Conservation (phyloP, 2,888 invertebrate species). For the Mystacides longicornis region DNA sequence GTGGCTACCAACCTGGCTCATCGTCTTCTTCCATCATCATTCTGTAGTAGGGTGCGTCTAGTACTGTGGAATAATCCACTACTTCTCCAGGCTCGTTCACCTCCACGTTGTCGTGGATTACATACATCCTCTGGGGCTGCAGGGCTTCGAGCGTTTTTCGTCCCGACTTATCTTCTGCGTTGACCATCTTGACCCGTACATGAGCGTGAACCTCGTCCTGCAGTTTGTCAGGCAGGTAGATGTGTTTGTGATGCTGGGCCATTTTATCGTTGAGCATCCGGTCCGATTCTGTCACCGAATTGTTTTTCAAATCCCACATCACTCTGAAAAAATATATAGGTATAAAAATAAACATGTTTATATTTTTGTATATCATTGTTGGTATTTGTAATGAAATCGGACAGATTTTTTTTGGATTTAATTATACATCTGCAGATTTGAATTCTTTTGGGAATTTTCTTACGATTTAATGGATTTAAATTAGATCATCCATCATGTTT, state of each 20-base stretch:
- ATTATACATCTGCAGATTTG: too few species aligned
- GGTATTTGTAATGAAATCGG: too few species aligned
- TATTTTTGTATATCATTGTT: too few species aligned
- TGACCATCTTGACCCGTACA: constrained; percentile 41
- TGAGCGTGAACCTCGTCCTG: constrained; percentile 59
- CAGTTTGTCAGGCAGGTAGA: constrained; percentile 61
- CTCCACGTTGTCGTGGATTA: constrained; percentile 67
- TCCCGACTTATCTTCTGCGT: constrained; percentile 29
- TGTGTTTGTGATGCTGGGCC: constrained; percentile 53
- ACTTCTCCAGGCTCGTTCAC: constrained; percentile 58
- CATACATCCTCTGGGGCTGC: constrained; percentile 55
- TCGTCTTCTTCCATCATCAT: constrained; percentile 51
- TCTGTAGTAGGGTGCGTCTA: constrained; percentile 56
- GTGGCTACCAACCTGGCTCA: too few species aligned
- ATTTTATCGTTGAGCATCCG: constrained; percentile 45
- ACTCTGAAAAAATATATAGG: constrained; percentile 43
- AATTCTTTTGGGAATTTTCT: too few species aligned
- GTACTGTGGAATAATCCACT: constrained; percentile 50
- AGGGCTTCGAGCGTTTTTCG: constrained; percentile 44
- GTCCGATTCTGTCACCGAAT: constrained; percentile 43
- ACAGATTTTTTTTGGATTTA: too few species aligned
- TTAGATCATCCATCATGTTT: too few species aligned
- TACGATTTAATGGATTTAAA: too few species aligned
- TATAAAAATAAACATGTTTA: too few species aligned
- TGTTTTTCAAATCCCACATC: constrained; percentile 44